Conservation (phyloP, 2,888 invertebrate genomes). For the Caenorhabditis sp. region DNA sequence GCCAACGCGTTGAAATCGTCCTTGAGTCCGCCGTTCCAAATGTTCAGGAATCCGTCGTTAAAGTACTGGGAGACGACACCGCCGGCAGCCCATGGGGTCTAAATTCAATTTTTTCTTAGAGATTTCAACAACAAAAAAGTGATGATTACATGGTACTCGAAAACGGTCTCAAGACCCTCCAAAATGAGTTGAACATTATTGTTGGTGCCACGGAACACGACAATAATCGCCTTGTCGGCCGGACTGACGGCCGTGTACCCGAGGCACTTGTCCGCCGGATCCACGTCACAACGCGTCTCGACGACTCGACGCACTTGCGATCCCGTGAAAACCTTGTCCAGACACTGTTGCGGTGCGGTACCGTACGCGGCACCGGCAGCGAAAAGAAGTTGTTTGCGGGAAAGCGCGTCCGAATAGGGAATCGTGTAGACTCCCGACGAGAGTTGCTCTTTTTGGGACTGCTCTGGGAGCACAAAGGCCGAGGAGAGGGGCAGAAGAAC, state of each 20-base stretch:
- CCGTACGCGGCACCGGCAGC: constrained; percentile 59
- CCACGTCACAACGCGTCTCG: constrained; percentile 41
- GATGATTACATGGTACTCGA: constrained; percentile 59
- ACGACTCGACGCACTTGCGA: constrained; percentile 32
- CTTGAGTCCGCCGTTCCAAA: constrained; percentile 66
- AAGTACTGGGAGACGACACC: constrained; percentile 68
- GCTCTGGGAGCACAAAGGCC: constrained; percentile 31
- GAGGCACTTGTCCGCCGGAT: constrained; percentile 52
- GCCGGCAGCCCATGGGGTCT: constrained; percentile 65
- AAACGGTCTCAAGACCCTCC: constrained; percentile 63
- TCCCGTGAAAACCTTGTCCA: constrained; percentile 47
- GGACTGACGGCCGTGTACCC: constrained; percentile 64
- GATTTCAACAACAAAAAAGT: no score
- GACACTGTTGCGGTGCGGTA: constrained; percentile 42
- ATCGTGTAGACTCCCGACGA: constrained; percentile 43
- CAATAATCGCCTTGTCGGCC: constrained; percentile 64
- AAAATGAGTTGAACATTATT: constrained; percentile 62
- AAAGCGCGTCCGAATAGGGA: constrained; percentile 45
- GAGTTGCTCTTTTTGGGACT: neutral
- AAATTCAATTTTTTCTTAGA: constrained; percentile 8
- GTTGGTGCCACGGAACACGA: constrained; percentile 67
- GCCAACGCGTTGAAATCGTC: constrained; percentile 59
- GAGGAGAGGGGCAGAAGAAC: constrained; percentile 28
- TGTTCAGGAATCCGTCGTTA: constrained; percentile 63
- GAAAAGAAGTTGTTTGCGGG: constrained; percentile 49